A percentile compares a stretch with the other conserved stretches of the same genome.
phyloP scores from a whole-genome alignment of 2,113 vertebrate genomes.

The Myocastor coypus region DNA sequence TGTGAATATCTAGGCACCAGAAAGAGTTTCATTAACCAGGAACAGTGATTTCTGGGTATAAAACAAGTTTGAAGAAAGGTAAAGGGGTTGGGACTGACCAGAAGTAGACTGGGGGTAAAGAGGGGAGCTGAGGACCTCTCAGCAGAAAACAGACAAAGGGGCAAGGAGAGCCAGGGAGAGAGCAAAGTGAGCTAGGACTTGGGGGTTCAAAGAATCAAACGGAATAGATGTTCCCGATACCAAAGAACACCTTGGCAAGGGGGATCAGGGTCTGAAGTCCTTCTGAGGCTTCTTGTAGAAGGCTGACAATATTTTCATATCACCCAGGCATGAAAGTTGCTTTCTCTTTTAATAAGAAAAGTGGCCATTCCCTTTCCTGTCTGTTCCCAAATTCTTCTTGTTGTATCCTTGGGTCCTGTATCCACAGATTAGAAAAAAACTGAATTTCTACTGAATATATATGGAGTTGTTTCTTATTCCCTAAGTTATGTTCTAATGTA shows the following conservation, averaged over 20 bases:
- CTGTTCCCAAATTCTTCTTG: neutral
- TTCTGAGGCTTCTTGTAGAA: neutral
- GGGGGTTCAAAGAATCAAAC: neutral
- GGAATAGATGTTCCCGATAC: neutral
- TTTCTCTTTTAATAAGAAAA: neutral
- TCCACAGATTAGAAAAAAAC: neutral
- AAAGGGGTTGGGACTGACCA: neutral
- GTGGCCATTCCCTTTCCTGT: neutral
- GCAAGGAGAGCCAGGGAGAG: neutral
- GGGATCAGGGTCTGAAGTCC: neutral
- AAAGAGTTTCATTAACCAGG: neutral
- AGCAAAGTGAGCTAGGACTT: neutral
- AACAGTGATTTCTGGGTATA: neutral
- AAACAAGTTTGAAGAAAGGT: neutral
- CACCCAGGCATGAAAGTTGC: neutral
- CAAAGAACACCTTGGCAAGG: neutral
- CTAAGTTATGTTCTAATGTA: neutral
- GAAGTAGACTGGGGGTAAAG: neutral
- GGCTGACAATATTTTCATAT: too few relatives aligned
- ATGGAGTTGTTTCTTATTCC: neutral
- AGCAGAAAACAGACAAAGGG: neutral
- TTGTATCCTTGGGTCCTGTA: neutral
- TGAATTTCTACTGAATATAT: neutral
- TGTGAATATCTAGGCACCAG: neutral
- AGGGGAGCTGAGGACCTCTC: accelerated